Percentiles rank a stretch among this genome's conserved stretches.
Evolutionary conservation across 1,140 invertebrate genomes (phyloP).

Genomic region (Streblospio benedicti): DNA sequence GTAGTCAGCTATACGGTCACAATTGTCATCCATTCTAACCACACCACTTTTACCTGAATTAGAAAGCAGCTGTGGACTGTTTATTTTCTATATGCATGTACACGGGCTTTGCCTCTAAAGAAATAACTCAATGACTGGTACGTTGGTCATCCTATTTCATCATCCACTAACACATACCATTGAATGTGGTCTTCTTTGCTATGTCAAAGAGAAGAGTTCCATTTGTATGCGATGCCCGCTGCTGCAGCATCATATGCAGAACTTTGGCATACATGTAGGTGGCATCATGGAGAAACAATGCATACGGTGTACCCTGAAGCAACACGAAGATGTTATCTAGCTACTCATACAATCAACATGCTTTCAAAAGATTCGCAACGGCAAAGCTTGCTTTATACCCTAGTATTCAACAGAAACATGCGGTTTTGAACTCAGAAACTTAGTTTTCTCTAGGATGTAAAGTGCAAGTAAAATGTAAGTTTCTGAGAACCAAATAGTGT

Average conservation of each 20-base stretch:
- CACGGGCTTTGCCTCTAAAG: too few species aligned
- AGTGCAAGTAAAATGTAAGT: background rate
- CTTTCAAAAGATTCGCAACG: too few species aligned
- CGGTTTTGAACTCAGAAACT: too few species aligned
- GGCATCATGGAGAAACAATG: slow-evolving; percentile 15
- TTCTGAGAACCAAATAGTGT: background rate
- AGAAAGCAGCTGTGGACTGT: too few species aligned
- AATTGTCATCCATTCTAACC: background rate
- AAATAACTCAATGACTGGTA: too few species aligned
- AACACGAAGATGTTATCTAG: background rate
- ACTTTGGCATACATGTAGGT: slow-evolving; percentile 8
- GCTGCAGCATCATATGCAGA: background rate
- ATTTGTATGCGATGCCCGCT: background rate
- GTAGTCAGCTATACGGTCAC: background rate
- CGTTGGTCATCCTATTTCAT: too few species aligned
- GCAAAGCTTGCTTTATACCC: too few species aligned
- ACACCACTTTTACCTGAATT: slow-evolving; percentile 1
- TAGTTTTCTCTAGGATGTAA: too few species aligned
- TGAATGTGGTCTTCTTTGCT: background rate
- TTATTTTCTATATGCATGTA: too few species aligned
- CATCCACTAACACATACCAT: too few species aligned
- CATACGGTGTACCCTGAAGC: slow-evolving; percentile 10
- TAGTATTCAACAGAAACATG: too few species aligned
- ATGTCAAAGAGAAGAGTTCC: background rate
- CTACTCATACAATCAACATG: too few species aligned